Base-by-base conservation (phyloP, 2,113 vertebrate genomes). In the Erpornis zantholeuca region DNA sequence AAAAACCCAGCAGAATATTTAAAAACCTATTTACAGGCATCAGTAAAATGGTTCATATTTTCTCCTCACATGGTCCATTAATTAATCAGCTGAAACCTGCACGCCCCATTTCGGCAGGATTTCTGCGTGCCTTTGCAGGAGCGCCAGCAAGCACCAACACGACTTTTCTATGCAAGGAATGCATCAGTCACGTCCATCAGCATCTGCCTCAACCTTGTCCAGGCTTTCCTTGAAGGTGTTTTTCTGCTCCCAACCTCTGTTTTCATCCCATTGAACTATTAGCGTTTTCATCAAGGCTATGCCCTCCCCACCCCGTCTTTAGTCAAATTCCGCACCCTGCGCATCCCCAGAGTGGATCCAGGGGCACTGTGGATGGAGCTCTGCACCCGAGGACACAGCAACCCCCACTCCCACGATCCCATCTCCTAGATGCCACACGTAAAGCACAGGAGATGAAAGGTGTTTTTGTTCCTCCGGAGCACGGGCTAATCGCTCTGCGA, bases 111-210 rank as follows among this genome's bases (percentile, higher is more conserved):
- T 96, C 76, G 29, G 65, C 86, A 90, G 72, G 69, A 93, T 82
- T 92, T 86, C 82, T 91, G 83, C 76, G 2, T 92, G 94, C 96
- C 94, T 95, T 73, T 3, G 6, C 80, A 33, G 85, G 57, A 23
- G 77, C 7, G 0, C 47, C 93, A 85, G 65, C 97, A 97, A 94
- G 97, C 86, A 94, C 27, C 8, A 82, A 94, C 97, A 96, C 3
- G 97, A 97, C 70, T 96, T 44, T 10, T 45, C 69, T 45, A 65
- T 42, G 92, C 49, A 31, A 86, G 76, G 94, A 95, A 97, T 86
- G 91, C 76, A 79, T 5, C 91, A 38, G 33, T 20, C 85, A 52
- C 5, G 3, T 68, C 85, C 92, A 88, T 13, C 71, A 76, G 52
- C 61, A 92, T 82, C 61, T 10, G 17, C 89, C 85, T 96, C 2